Conservation (phyloP, 2,113 vertebrate species). For the Muntiacus reevesi region DNA sequence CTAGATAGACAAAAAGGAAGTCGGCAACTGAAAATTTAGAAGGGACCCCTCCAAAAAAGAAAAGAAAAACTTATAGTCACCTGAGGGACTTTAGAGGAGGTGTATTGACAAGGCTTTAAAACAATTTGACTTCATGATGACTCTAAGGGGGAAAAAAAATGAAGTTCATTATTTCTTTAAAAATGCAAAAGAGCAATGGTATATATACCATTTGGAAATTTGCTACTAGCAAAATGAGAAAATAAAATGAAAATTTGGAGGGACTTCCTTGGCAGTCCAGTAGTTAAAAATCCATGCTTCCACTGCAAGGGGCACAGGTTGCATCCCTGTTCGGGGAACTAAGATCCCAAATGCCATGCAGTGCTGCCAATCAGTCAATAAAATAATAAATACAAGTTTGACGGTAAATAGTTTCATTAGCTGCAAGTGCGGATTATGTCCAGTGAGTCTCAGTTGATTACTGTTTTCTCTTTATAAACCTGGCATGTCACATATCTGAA, state of each 20-base stretch:
- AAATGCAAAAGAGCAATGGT: neutral
- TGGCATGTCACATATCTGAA: neutral
- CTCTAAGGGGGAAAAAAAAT: neutral
- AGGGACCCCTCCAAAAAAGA: neutral
- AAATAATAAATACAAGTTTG: neutral
- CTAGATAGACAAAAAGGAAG: neutral
- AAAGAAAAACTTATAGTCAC: neutral
- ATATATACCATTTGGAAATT: neutral
- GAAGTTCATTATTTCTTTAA: neutral
- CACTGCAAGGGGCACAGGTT: neutral
- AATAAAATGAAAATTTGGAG: neutral
- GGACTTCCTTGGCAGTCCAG: neutral
- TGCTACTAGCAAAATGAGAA: neutral
- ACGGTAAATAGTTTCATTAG: neutral
- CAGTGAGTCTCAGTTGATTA: neutral
- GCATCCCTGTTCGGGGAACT: neutral
- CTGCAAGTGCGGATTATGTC: neutral
- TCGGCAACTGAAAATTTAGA: neutral
- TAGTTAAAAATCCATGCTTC: neutral
- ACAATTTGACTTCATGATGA: neutral
- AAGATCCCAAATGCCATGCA: neutral
- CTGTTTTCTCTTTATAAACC: neutral
- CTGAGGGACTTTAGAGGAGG: neutral
- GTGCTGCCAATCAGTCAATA: neutral
- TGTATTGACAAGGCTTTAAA: neutral